These are phyloP conservation scores for Zeugodacus cucurbitae DNA, from an alignment of 1,140 invertebrate genomes.

Conservation along the genomic window DNA sequence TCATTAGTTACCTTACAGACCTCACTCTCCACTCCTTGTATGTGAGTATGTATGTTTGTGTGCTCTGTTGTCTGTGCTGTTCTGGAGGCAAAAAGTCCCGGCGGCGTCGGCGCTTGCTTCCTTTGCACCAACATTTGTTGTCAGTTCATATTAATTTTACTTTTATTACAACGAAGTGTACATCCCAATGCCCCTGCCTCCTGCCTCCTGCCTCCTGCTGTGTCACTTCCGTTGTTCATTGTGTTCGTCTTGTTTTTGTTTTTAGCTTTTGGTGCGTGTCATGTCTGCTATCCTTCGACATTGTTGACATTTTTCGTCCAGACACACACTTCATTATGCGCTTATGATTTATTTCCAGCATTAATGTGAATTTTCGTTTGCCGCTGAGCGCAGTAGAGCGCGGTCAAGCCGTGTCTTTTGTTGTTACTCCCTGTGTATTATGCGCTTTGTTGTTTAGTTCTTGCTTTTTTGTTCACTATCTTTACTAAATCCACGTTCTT, in stretches of 20 bases:
- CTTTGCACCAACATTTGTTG: constrained; percentile 6
- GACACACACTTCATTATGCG: not conserved
- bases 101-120: not conserved
- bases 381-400: not conserved
- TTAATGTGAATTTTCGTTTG: not conserved
- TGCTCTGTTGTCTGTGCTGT: not conserved
- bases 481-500: not conserved
- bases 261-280: not conserved
- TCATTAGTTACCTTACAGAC: constrained; percentile 7
- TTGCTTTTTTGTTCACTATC: not conserved
- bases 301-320: not conserved
- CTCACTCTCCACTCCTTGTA: not conserved
- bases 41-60: not conserved
- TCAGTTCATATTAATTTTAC: constrained; percentile 11
- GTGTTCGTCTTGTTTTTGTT: not conserved
- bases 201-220: not conserved
- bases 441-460: not conserved
- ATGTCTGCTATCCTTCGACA: not conserved
- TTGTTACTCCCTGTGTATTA: not conserved
- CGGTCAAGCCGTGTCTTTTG: not conserved
- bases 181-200: not conserved
- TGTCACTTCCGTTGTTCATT: not conserved
- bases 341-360: not conserved
- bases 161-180: constrained; percentile 11
- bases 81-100: too few relatives aligned